Evolutionary conservation across 2,888 invertebrate species (phyloP).

Genomic region (Pammene aurita): DNA sequence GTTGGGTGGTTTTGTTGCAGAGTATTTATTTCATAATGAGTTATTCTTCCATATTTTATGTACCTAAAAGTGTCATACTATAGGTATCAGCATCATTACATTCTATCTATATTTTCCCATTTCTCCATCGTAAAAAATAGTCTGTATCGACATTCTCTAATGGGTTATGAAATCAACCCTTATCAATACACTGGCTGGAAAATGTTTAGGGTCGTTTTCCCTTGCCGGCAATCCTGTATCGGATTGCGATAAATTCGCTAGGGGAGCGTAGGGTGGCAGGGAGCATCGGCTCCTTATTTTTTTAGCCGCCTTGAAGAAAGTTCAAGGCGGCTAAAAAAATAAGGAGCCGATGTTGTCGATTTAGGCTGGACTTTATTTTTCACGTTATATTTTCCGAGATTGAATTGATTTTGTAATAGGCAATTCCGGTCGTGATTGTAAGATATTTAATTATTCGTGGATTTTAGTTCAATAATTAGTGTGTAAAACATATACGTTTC

Average conservation of each 20-base stretch:
- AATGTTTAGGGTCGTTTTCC: constrained; percentile 32
- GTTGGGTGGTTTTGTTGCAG: no score
- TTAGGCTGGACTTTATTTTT: not conserved
- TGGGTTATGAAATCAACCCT: constrained; percentile 34
- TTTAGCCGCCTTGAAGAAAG: constrained; percentile 43
- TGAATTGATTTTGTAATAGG: not conserved
- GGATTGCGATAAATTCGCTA: constrained; percentile 76
- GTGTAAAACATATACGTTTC: no score
- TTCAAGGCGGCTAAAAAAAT: no score
- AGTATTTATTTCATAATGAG: no score
- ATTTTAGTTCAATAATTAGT: no score
- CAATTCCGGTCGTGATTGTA: not conserved
- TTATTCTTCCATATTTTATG: no score
- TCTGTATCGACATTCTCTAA: constrained; percentile 23
- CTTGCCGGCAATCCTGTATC: constrained; percentile 53
- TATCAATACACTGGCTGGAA: constrained; percentile 33
- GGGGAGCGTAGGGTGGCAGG: constrained; percentile 47
- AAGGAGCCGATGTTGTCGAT: constrained; percentile 45
- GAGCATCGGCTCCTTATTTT: constrained; percentile 53
- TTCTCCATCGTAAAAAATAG: not conserved
- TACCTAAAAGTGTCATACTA: no score
- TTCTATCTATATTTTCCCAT: not conserved
- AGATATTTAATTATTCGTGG: no score
- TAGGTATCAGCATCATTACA: not conserved
- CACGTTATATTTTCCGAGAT: not conserved